Conservation (phyloP, 2,113 vertebrate species). For the Dendropsophus ebraccatus region DNA sequence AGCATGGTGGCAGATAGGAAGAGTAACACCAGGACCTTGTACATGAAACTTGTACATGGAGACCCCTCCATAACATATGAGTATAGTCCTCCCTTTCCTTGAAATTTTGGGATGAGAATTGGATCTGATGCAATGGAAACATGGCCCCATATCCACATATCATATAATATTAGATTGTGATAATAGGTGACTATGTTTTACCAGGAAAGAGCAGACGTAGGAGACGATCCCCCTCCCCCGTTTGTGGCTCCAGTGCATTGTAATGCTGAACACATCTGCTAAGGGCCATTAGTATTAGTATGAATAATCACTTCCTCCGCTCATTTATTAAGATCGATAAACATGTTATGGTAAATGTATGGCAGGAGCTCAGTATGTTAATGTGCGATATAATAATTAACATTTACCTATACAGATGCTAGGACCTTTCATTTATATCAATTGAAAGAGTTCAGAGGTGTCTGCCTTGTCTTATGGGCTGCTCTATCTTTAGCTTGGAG, state of each 20-base stretch:
- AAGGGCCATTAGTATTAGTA: slow-evolving; percentile 8
- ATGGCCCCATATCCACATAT: no score
- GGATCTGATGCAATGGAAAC: background rate
- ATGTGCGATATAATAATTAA: background rate
- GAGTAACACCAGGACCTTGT: no score
- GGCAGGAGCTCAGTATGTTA: slow-evolving; percentile 32
- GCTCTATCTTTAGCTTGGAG: background rate
- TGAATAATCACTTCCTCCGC: slow-evolving; percentile 19
- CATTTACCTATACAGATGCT: background rate
- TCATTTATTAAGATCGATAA: slow-evolving; percentile 26
- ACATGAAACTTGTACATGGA: no score
- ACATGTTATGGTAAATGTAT: background rate
- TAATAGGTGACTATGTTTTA: no score
- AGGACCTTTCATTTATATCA: background rate
- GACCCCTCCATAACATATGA: background rate
- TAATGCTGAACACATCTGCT: background rate
- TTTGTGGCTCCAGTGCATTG: background rate
- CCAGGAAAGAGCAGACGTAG: background rate
- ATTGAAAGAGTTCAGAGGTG: background rate
- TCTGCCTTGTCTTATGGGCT: background rate
- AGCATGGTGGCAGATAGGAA: no score
- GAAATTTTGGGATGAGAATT: background rate
- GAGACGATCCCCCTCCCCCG: background rate
- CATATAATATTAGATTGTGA: no score
- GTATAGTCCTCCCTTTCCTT: background rate